Evolutionary conservation across 2,888 invertebrate species (phyloP), one percentile per base, ranked within the genome.

Genomic region (Mythimna impura): DNA sequence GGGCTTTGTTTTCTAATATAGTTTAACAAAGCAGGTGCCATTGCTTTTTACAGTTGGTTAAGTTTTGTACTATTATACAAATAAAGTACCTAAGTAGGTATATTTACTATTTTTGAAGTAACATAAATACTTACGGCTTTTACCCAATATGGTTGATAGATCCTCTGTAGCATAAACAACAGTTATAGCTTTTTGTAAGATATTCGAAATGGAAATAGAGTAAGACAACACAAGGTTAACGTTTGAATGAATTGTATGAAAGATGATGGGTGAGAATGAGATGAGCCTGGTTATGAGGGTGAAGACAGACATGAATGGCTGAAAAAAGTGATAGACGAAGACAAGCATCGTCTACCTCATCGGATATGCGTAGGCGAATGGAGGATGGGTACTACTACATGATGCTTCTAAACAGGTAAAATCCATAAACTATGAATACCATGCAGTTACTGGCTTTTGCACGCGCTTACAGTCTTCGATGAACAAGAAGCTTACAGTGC

Each of bases 11-110:
- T 47, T 47, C 3, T 2, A 47, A 47, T 47, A 81, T 81, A 83
- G 76, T 83, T 63, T 40, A 43, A 65, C 61, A 57, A 63, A 74
- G 61, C 79, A 83, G 81, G 76, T 83, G 74, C 40, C 55, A 74
- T 73, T 63, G 57, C 62, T 75, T 74, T 76, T 67, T 67, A 72
- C 54, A 66, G 67, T 60, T 66, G 66, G 65, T 68, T 76, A 72
- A 55, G 25, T 55, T 66, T 67, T 55, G n/a, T 58, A 66, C 57
- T 72, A 55, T 40, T 63, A 78, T 68, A 69, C 9, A 55, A 73
- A 66, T 76, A 36, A 22, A 34, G 6, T n/a, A 25, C 1, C 25
- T 25, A 52, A 12, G 25, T n/a, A 60, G 20, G 40, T 47, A 60
- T n/a, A 25, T 2, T 25, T 60, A 40, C 22, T 25, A 63, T 66